These are phyloP conservation scores for Spisula subtruncata DNA, from an alignment of 2,888 invertebrate species.

Conservation along the genomic window DNA sequence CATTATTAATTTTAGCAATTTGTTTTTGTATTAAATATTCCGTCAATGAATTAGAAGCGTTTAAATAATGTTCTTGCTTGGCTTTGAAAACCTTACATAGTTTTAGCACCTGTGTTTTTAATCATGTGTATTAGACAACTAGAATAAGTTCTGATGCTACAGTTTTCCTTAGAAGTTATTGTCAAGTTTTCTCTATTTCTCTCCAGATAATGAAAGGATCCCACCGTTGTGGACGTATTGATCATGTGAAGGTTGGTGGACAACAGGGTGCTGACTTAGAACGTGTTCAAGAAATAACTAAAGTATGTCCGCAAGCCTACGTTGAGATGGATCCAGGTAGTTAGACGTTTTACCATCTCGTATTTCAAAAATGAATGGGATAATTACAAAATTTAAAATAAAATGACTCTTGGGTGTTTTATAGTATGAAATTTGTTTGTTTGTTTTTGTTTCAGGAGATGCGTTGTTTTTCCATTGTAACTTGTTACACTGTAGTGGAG, in stretches of 20 bases:
- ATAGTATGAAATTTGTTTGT: neutral
- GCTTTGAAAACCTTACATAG: too few relatives aligned
- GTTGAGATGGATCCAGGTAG: conserved; percentile 85
- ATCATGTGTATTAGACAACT: too few relatives aligned
- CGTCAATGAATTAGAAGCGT: too few relatives aligned
- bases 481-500: conserved; percentile 83
- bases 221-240: conserved; percentile 85
- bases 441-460: conserved; percentile 79
- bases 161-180: too few relatives aligned
- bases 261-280: conserved; percentile 84
- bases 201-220: conserved; percentile 81
- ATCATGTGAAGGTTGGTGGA: conserved; percentile 83
- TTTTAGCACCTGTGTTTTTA: too few relatives aligned
- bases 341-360: neutral
- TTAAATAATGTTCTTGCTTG: too few relatives aligned
- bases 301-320: conserved; percentile 76
- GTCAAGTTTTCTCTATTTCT: neutral
- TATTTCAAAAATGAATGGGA: too few relatives aligned
- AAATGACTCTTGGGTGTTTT: too few relatives aligned
- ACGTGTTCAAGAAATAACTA: conserved; percentile 79
- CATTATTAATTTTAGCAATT: too few relatives aligned
- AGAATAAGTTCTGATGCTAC: too few relatives aligned
- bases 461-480: conserved; percentile 86
- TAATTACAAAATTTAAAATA: too few relatives aligned
- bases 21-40: too few relatives aligned